Evolutionary conservation across 1,140 invertebrate species (phyloP), one percentile per base, ranked within the genome.

Genomic region (Pemphigus obesinymphae): DNA sequence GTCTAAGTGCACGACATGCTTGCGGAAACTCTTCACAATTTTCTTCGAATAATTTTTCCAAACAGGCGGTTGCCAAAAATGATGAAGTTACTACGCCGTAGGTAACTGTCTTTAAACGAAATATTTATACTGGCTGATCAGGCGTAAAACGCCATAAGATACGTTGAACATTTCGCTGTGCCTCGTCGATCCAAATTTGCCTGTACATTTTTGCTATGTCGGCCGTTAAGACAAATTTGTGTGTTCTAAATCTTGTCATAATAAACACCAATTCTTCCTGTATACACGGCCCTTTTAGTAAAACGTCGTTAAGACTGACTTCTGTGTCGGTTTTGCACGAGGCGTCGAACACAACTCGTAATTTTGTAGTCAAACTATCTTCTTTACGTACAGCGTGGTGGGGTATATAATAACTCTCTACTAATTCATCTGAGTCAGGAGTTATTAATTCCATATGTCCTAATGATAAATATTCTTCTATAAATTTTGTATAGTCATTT

Each of bases 171-270:
- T 83, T 82, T 11, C 81, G 43, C 40, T 87, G 85, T 45, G 85
- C 82, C n/a, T 81, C n/a, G 20, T 82, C 68, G 10, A 88, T 83
- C n/a, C 73, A 68, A 43, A 88, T 83, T 78, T 86, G 85, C 11
- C 86, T 73, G 83, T 86, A 87, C 86, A 88, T 88, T 84, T 88
- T 87, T n/a, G 83, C 83, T 10, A 88, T 85, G 82, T 88, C 88
- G 10, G 85, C 86, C 11, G 83, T 84, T 15, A 86, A 66, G 1
- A 85, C 86, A 63, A 84, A 83, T 70, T 75, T 29, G 82, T 86
- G 83, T 13, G 48, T 78, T 66, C 86, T 48, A 83, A 87, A 87
- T 53, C 84, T 70, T 4, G 85, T 50, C 11, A 87, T n/a, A 26
- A 86, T 84, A 3, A 82, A 82, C 26, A 85, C 83, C 29, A 87